Evolutionary conservation across 1,140 invertebrate genomes (phyloP).

Genomic region (Lucilia sericata): DNA sequence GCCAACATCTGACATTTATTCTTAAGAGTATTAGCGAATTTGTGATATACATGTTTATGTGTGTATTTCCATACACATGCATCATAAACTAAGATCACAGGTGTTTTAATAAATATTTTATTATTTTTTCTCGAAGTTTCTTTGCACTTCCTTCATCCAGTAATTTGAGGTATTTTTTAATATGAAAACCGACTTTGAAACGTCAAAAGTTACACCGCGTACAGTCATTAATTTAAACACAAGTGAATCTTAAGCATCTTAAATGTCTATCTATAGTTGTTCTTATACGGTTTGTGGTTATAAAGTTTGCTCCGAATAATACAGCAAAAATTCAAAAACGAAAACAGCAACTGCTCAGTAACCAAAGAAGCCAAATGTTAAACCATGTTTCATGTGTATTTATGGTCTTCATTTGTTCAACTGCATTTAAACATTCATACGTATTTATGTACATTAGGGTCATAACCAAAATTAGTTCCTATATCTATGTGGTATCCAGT

Average conservation of each 20-base stretch:
- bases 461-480: no score
- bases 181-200: background rate
- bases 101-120: no score
- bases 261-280: background rate
- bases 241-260: slow-evolving; percentile 5
- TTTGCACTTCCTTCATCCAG: background rate
- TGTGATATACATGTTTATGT: no score
- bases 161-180: slow-evolving; percentile 3
- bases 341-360: background rate
- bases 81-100: no score
- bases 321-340: background rate
- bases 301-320: background rate
- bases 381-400: slow-evolving; percentile 6
- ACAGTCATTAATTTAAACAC: background rate
- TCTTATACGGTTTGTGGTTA: slow-evolving; percentile 6
- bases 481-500: no score
- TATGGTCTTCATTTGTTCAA: slow-evolving; percentile 1
- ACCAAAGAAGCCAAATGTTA: background rate
- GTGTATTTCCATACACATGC: no score
- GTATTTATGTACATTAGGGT: no score
- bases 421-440: background rate
- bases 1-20: no score
- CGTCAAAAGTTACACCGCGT: slow-evolving; percentile 2
- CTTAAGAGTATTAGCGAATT: no score
- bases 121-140: background rate